A percentile compares a stretch with the other conserved stretches of the same genome.
These are phyloP conservation scores for Ooceraea biroi DNA, from an alignment of 1,140 invertebrate genomes.

Conservation along the genomic window DNA sequence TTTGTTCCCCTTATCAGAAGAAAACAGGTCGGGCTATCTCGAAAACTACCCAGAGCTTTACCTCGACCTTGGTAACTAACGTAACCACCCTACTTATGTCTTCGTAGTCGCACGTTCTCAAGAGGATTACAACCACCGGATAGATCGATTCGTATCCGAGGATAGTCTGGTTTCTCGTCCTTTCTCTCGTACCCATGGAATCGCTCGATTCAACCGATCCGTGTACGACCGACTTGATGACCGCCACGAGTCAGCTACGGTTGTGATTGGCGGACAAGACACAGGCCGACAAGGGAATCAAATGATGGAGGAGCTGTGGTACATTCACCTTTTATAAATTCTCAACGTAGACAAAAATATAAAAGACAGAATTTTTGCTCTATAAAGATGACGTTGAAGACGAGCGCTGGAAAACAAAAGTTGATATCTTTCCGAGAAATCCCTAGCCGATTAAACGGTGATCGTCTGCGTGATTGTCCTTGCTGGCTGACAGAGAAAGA, in stretches of 20 bases:
- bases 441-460: conserved; percentile 10
- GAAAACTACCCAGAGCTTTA: neutral
- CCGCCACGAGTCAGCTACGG: neutral
- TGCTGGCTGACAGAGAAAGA: neutral
- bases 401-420: neutral
- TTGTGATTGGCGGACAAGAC: conserved; percentile 12
- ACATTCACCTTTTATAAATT: neutral
- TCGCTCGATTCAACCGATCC: conserved; percentile 41
- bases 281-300: neutral
- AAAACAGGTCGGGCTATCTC: conserved; percentile 35
- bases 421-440: neutral
- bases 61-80: conserved; percentile 44
- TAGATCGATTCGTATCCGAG: conserved; percentile 44
- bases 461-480: conserved; percentile 13
- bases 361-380: neutral
- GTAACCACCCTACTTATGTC: conserved; percentile 40
- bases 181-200: neutral
- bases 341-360: neutral
- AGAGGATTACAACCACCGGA: conserved; percentile 40
- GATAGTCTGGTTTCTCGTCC: conserved; percentile 26
- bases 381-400: neutral
- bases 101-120: conserved; percentile 24
- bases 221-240: conserved; percentile 4
- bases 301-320: neutral
- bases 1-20: conserved; percentile 20